A percentile compares a stretch with the other conserved stretches of the same genome.
These are phyloP conservation scores for Psammodynastes pulverulentus DNA, from an alignment of 2,113 vertebrate genomes.

Conservation along the genomic window DNA sequence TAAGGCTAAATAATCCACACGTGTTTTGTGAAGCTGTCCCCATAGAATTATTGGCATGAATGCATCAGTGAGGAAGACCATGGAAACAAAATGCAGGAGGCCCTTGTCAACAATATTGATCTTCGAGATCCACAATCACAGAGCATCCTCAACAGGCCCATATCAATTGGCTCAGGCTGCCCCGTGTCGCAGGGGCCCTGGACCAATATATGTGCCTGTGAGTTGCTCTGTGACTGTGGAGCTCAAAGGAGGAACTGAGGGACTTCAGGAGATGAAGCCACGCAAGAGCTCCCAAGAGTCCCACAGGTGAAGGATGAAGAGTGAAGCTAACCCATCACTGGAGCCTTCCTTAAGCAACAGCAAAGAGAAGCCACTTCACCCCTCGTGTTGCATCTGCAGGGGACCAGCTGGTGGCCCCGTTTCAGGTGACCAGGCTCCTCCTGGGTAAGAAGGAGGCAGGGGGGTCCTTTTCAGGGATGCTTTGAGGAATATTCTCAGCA, in stretches of 20 bases:
- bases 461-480: not conserved
- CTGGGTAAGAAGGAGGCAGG: not conserved
- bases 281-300: not conserved
- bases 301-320: not conserved
- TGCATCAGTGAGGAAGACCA: too few species aligned
- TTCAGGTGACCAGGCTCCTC: not conserved
- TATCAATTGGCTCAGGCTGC: not conserved
- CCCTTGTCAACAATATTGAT: too few species aligned
- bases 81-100: too few species aligned
- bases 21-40: too few species aligned
- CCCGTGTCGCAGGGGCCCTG: not conserved
- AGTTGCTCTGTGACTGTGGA: not conserved
- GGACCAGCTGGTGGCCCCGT: not conserved
- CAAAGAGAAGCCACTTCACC: not conserved
- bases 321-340: not conserved
- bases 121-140: too few species aligned
- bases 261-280: not conserved
- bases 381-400: not conserved
- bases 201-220: not conserved
- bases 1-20: not conserved
- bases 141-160: too few species aligned
- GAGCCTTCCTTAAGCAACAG: not conserved
- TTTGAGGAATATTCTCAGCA: not conserved
- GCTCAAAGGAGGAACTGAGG: not conserved
- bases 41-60: too few species aligned